Percentiles rank a stretch among this genome's conserved stretches.
These are phyloP conservation scores for Cataglyphis rosenhaueri DNA, from an alignment of 2,888 invertebrate species.

Conservation along the genomic window DNA sequence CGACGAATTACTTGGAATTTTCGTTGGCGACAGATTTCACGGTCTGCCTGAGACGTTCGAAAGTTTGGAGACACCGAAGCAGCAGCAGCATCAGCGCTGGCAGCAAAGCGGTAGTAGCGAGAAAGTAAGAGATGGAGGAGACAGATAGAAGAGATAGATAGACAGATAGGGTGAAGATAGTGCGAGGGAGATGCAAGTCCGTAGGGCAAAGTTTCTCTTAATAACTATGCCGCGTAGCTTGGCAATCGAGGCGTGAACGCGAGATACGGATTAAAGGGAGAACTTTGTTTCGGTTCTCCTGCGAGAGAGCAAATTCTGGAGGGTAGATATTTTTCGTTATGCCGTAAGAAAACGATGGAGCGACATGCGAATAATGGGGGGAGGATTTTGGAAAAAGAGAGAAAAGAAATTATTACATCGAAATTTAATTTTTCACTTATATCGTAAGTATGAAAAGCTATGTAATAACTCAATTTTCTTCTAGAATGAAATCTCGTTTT, in stretches of 20 bases:
- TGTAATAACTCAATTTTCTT: conserved; percentile 35
- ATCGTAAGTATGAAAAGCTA: conserved; percentile 39
- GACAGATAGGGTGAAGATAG: conserved; percentile 57
- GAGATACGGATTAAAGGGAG: conserved; percentile 83
- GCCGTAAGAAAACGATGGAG: conserved; percentile 17
- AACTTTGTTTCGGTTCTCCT: conserved; percentile 66
- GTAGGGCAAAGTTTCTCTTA: conserved; percentile 81
- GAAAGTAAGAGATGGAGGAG: conserved; percentile 59
- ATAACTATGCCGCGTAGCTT: conserved; percentile 81
- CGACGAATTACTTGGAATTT: conserved; percentile 77
- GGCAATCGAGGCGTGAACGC: conserved; percentile 82
- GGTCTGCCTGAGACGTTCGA: conserved; percentile 82
- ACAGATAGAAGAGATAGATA: conserved; percentile 48
- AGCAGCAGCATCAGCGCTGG: conserved; percentile 67
- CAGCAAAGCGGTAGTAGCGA: conserved; percentile 66
- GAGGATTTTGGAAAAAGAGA: conserved; percentile 12
- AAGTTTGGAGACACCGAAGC: conserved; percentile 79
- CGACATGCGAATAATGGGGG: not conserved
- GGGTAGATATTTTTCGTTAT: conserved; percentile 69
- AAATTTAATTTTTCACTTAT: conserved; percentile 47
- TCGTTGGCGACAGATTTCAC: conserved; percentile 81
- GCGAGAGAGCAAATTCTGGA: conserved; percentile 66
- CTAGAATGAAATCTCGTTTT: conserved; percentile 59
- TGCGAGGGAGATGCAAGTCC: conserved; percentile 60
- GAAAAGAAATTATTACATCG: conserved; percentile 42